These are phyloP conservation scores for Arctopsyche grandis DNA, from an alignment of 1,140 invertebrate genomes.

Conservation along the genomic window DNA sequence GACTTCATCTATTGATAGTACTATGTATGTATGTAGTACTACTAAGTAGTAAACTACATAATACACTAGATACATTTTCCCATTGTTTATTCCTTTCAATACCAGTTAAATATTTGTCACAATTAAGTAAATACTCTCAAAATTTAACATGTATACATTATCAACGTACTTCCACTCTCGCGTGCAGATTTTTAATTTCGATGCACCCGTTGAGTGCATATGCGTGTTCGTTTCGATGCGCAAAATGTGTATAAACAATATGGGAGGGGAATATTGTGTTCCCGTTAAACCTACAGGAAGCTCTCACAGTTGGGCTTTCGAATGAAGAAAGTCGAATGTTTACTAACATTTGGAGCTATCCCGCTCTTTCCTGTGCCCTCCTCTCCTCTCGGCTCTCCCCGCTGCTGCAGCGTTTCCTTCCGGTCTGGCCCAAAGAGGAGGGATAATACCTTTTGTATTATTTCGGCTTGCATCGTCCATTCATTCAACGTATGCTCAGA, in stretches of 20 bases:
- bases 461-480: slow-evolving; percentile 14
- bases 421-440: not conserved
- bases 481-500: slow-evolving; percentile 28
- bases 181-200: too few relatives aligned
- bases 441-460: slow-evolving; percentile 34
- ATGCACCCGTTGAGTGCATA: not conserved
- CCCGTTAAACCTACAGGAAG: slow-evolving; percentile 23
- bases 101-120: too few relatives aligned
- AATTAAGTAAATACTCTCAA: too few relatives aligned
- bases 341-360: slow-evolving; percentile 31
- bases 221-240: not conserved
- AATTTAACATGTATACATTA: not conserved
- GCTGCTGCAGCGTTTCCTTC: slow-evolving; percentile 29
- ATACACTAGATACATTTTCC: too few relatives aligned
- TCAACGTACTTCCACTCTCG: not conserved
- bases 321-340: slow-evolving; percentile 26
- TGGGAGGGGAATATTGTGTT: not conserved
- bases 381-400: slow-evolving; percentile 1
- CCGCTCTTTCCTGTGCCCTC: slow-evolving; percentile 27
- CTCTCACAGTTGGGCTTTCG: not conserved
- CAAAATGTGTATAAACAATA: not conserved
- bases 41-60: too few relatives aligned
- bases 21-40: too few relatives aligned
- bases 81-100: too few relatives aligned
- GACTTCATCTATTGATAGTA: too few relatives aligned